Percentiles rank a stretch among this genome's conserved stretches.
phyloP scores from a whole-genome alignment of 2,113 vertebrate species.

The Phodopus roborovskii region DNA sequence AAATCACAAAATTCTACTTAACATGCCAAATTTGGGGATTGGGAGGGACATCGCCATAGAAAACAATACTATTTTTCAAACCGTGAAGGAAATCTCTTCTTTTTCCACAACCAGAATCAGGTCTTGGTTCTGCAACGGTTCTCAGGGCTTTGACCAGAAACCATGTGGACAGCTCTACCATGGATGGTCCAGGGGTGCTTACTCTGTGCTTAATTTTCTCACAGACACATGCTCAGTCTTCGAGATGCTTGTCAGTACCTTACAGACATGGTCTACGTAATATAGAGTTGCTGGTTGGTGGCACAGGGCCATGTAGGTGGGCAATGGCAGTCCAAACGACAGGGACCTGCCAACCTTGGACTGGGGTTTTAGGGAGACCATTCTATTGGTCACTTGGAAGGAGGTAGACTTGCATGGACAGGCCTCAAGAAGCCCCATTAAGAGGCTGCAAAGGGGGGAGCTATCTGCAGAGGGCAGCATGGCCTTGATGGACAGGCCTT shows the following conservation, averaged over 20 bases:
- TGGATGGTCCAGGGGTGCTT: neutral
- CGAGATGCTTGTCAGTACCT: neutral
- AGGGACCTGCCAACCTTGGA: neutral
- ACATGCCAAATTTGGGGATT: neutral
- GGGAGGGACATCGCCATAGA: conserved; percentile 21
- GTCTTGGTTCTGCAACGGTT: neutral
- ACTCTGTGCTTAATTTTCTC: neutral
- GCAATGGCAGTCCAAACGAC: neutral
- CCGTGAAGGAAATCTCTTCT: neutral
- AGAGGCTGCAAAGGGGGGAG: neutral
- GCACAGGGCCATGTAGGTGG: too few species aligned
- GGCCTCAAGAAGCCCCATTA: neutral
- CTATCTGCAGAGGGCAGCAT: neutral
- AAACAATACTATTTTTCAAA: neutral
- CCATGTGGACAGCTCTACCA: neutral
- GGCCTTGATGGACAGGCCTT: neutral
- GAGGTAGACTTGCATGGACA: neutral
- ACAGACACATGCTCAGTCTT: neutral
- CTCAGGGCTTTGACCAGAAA: neutral
- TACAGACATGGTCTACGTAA: neutral
- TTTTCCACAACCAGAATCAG: neutral
- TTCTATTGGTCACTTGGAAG: neutral
- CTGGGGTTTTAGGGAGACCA: neutral
- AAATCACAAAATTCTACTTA: conserved; percentile 44
- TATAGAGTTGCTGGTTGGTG: too few species aligned